Base-by-base conservation (phyloP, 2,797 vertebrate species). In the Labroides dimidiatus region DNA sequence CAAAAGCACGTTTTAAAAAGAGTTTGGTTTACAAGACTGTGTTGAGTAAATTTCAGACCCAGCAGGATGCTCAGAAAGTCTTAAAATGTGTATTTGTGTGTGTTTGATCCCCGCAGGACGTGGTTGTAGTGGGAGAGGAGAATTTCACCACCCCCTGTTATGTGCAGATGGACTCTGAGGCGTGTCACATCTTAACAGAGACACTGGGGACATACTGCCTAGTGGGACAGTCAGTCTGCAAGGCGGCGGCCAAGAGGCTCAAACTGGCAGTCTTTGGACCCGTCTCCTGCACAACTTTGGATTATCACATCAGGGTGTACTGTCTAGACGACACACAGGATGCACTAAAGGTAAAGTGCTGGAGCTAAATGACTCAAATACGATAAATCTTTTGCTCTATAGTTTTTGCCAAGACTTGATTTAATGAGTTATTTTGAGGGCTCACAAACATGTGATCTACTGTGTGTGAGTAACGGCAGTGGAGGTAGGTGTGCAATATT, bases 141-240 rank as follows among this genome's bases (percentile, higher is more conserved):
- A 98, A 98, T 93, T 98, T 98, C 87, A 99, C 96, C 39, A 98
- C 97, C 0, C 98, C 98, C 0, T 99, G 97, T 91, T 99, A 99
- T 69, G 94, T 99, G 75, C 98, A 99, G 91, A 92, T 99, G 95
- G 96, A 99, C 23, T 89, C 91, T 1, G 96, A 99, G 77, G 96
- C 97, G n/a, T 99, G 97, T 91, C 98, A 99, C 89, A 95, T 99
- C 85, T 92, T 99, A 86, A 98, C 96, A 2, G 98, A 99, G 93
- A 98, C 94, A 2, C 95, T 98, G 71, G 95, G 96, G 81, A 98
- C 98, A 0, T 99, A 96, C 37, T 94, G 96, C 77, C 91, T 99
- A 84, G 96, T 96, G 39, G 98, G 98, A 23, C 97, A 97, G 85
- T 96, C 98, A 0, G 75, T 95, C 81, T 95, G 95, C 92, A 96